These are phyloP conservation scores for Antedon mediterranea DNA, from an alignment of 53 echinoderm and acorn worm species.

Conservation along the genomic window DNA sequence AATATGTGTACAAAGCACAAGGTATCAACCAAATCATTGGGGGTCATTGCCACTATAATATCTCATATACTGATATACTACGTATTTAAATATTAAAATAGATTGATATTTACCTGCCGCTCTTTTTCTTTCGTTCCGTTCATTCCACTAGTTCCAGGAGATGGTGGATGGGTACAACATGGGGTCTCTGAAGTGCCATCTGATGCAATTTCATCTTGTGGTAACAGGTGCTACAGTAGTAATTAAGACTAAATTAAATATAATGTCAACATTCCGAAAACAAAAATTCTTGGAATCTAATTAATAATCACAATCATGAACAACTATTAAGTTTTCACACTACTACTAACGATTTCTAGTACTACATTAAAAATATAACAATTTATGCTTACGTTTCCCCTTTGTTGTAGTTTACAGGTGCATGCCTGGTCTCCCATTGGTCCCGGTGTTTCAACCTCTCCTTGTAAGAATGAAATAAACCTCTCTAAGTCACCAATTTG, in stretches of 20 bases:
- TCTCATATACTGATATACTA: too few species aligned
- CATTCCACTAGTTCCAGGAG: conserved; percentile 5
- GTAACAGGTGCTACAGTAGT: neutral
- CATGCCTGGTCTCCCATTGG: conserved; percentile 31
- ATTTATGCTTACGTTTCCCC: neutral
- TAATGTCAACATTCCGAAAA: too few species aligned
- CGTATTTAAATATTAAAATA: too few species aligned
- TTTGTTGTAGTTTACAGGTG: conserved; percentile 39
- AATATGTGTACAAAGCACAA: too few species aligned
- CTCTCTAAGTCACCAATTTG: conserved; percentile 90
- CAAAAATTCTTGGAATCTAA: too few species aligned
- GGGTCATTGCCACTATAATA: too few species aligned
- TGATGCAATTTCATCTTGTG: conserved; percentile 14
- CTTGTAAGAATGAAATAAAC: conserved; percentile 78
- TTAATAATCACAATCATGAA: too few species aligned
- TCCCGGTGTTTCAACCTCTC: conserved; percentile 56
- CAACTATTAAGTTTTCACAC: too few species aligned
- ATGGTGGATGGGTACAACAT: conserved; percentile 46
- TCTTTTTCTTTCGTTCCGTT: neutral
- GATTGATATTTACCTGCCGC: neutral
- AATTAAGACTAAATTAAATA: too few species aligned
- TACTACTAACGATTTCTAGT: too few species aligned
- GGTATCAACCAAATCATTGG: too few species aligned
- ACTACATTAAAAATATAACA: too few species aligned
- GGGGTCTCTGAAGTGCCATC: conserved; percentile 31